Conservation (phyloP, 2,797 vertebrate species). For the Xiphorhynchus erythropygius region DNA sequence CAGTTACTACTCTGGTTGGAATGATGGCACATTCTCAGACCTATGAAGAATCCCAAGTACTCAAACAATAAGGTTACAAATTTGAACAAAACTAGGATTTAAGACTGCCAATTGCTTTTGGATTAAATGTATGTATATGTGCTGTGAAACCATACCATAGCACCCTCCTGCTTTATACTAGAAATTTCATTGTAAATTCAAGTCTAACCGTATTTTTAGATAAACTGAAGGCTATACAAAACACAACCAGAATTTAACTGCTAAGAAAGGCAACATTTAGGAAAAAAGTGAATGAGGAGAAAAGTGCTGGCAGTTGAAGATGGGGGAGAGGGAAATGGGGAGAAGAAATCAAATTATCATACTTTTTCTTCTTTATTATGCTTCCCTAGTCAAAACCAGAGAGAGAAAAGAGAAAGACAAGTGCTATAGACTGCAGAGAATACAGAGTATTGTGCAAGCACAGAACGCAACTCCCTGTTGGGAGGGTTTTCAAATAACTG, state of each 20-base stretch:
- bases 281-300: not conserved
- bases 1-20: not conserved
- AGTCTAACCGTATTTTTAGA: not conserved
- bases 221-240: not conserved
- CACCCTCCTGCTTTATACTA: not conserved
- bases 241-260: not conserved
- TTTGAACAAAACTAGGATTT: not conserved
- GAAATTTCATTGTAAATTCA: not conserved
- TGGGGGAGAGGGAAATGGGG: not conserved
- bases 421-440: not conserved
- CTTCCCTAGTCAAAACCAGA: not conserved
- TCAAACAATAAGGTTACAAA: not conserved
- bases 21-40: not conserved
- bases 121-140: not conserved
- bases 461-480: not conserved
- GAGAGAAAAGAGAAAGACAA: not conserved
- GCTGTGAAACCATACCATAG: not conserved
- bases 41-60: not conserved
- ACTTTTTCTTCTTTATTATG: not conserved
- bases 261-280: not conserved
- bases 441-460: not conserved
- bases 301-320: not conserved
- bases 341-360: not conserved
- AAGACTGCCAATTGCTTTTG: not conserved
- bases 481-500: not conserved